These are phyloP conservation scores for Epinephelus moara DNA, from an alignment of 2,113 vertebrate species.

Conservation along the genomic window DNA sequence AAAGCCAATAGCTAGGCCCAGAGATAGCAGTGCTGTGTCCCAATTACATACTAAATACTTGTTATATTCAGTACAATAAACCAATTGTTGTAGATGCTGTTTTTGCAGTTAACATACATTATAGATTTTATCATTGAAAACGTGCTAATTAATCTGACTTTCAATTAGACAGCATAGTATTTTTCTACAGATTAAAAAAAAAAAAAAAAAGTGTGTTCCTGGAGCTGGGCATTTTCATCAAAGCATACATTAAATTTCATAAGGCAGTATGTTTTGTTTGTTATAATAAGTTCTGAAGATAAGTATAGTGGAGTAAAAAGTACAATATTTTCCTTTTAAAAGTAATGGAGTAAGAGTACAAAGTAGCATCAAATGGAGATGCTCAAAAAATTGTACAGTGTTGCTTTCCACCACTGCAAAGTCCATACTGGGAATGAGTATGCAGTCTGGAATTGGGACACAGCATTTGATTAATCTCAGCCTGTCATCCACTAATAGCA, in stretches of 20 bases:
- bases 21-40: background rate
- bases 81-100: background rate
- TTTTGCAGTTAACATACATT: background rate
- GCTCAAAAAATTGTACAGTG: background rate
- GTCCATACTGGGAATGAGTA: slow-evolving; percentile 5
- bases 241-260: background rate
- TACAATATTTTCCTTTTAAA: background rate
- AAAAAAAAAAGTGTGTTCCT: background rate
- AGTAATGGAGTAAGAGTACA: background rate
- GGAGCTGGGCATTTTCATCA: background rate
- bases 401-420: background rate
- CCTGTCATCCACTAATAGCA: slow-evolving; percentile 19
- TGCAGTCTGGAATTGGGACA: slow-evolving; percentile 27
- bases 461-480: slow-evolving; percentile 42
- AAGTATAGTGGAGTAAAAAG: background rate
- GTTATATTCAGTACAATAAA: background rate
- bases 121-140: background rate
- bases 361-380: background rate
- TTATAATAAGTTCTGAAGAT: background rate
- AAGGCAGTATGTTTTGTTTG: background rate
- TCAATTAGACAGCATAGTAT: background rate
- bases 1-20: background rate
- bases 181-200: too few species aligned
- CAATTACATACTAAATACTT: background rate
- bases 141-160: too few species aligned